phyloP scores from a whole-genome alignment of 2,888 invertebrate genomes.

The Agriotes lineatus region DNA sequence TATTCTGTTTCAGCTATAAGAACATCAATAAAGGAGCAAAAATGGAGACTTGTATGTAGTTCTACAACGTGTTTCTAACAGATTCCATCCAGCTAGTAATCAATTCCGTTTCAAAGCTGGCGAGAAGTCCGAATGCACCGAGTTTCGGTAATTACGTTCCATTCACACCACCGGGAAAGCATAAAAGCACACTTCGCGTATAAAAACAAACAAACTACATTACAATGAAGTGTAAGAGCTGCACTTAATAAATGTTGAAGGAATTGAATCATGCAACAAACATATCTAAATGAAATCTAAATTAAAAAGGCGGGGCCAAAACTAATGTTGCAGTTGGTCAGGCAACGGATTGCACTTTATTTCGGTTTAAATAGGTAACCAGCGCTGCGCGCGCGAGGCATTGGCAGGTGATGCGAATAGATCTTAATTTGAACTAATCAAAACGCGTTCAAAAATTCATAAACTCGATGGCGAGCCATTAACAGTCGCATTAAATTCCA shows the following conservation, averaged over 20 bases:
- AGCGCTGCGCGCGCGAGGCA: not conserved
- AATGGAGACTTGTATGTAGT: too few species aligned
- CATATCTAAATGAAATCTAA: conserved; percentile 33
- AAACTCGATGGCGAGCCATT: conserved; percentile 28
- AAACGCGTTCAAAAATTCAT: conserved; percentile 36
- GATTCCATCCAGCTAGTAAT: too few species aligned
- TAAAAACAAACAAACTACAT: not conserved
- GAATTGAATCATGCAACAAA: conserved; percentile 20
- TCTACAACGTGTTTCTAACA: too few species aligned
- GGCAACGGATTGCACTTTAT: conserved; percentile 4
- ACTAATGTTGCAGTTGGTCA: conserved; percentile 4
- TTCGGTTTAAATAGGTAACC: not conserved
- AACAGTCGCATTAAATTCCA: conserved; percentile 24
- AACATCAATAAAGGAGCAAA: too few species aligned
- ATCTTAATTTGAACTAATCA: conserved; percentile 34
- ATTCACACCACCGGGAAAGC: too few species aligned
- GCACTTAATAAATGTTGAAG: conserved; percentile 1
- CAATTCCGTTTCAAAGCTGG: too few species aligned
- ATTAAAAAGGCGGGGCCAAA: conserved; percentile 21
- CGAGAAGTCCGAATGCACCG: too few species aligned
- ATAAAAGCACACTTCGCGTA: too few species aligned
- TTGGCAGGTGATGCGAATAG: conserved; percentile 26
- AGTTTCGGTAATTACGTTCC: too few species aligned
- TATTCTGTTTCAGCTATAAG: too few species aligned
- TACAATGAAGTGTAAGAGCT: not conserved